phyloP scores from a whole-genome alignment of 2,797 vertebrate genomes.

The Micromesistius poutassou region DNA sequence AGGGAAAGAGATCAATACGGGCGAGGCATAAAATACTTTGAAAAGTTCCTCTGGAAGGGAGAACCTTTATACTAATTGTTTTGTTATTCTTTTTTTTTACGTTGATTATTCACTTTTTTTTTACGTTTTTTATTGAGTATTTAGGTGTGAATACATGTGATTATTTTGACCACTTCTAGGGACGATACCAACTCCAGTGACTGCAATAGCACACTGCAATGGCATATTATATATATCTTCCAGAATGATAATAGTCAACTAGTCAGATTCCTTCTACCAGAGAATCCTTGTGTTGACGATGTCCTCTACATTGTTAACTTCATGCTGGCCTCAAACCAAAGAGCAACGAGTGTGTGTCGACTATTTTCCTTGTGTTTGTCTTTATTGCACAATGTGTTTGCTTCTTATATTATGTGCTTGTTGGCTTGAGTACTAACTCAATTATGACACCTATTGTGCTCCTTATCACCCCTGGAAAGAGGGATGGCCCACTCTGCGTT shows the following conservation, averaged over 20 bases:
- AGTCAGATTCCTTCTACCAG: not conserved
- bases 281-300: not conserved
- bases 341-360: not conserved
- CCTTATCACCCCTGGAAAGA: too few species aligned
- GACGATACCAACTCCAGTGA: not conserved
- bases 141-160: too few species aligned
- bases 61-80: not conserved
- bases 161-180: too few species aligned
- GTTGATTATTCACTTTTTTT: not conserved
- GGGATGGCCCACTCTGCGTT: too few species aligned
- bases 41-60: not conserved
- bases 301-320: not conserved
- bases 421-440: too few species aligned
- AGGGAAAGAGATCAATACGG: not conserved
- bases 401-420: too few species aligned
- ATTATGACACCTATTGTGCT: too few species aligned
- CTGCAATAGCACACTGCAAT: not conserved
- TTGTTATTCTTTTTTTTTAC: not conserved
- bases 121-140: not conserved
- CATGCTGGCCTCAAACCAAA: not conserved
- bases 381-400: too few species aligned
- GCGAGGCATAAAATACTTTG: not conserved
- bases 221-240: not conserved
- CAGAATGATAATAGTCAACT: not conserved
- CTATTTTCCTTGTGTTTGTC: not conserved